These are phyloP conservation scores for Ephydatia muelleri DNA, from an alignment of 37 sponge, comb jelly and placozoan genomes.

Conservation along the genomic window DNA sequence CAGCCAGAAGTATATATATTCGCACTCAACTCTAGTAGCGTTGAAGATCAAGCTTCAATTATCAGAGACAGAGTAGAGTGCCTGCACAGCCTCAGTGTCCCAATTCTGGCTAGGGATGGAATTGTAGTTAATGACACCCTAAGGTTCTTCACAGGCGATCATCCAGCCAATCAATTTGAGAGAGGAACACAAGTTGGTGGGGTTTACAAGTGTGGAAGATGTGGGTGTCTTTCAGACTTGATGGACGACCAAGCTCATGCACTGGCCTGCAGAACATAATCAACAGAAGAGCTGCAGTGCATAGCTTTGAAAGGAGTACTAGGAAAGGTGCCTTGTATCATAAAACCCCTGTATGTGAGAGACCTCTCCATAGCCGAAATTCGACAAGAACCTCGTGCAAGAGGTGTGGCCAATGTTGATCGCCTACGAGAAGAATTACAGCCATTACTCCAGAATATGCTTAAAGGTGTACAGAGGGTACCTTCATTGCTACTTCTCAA, in stretches of 20 bases:
- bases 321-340: neutral
- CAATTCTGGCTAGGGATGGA: too few species aligned
- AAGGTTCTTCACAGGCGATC: neutral
- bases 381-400: neutral
- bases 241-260: neutral
- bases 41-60: too few species aligned
- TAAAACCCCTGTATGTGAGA: neutral
- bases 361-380: neutral
- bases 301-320: neutral
- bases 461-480: slow-evolving; percentile 12
- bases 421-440: slow-evolving; percentile 3
- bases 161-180: neutral
- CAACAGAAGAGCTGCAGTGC: neutral
- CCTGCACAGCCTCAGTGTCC: too few species aligned
- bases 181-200: neutral
- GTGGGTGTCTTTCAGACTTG: neutral
- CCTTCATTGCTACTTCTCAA: slow-evolving; percentile 6
- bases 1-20: too few species aligned
- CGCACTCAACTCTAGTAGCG: too few species aligned
- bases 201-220: neutral
- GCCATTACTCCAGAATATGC: neutral
- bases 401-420: neutral
- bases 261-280: neutral
- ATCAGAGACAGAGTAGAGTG: too few species aligned
- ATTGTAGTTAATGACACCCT: too few species aligned